These are phyloP conservation scores for Nematolebias whitei DNA, from an alignment of 2,113 vertebrate genomes.

Conservation along the genomic window DNA sequence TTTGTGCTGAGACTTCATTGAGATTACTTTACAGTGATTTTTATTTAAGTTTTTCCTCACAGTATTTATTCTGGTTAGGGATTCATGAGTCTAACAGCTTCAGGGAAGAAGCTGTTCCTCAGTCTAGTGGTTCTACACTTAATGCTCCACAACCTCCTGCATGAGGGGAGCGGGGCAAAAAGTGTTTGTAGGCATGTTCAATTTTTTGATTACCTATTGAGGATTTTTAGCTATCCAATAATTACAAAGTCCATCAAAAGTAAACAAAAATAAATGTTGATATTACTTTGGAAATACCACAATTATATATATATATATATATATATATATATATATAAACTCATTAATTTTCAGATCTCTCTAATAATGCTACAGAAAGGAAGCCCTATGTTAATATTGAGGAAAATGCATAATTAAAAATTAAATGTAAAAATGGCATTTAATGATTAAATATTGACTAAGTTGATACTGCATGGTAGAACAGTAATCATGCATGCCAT, in stretches of 20 bases:
- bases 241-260: constrained; percentile 23
- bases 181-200: not conserved
- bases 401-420: constrained; percentile 24
- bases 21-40: too few species aligned
- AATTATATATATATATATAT: too few species aligned
- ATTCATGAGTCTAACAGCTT: too few species aligned
- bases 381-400: constrained; percentile 17
- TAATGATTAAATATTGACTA: constrained; percentile 49
- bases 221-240: not conserved
- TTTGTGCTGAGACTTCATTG: too few species aligned
- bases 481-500: constrained; percentile 19
- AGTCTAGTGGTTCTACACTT: too few species aligned
- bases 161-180: too few species aligned
- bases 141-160: too few species aligned
- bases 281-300: not conserved
- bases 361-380: not conserved
- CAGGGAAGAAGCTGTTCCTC: too few species aligned
- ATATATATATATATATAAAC: constrained; percentile 23
- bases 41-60: too few species aligned
- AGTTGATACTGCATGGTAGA: constrained; percentile 15
- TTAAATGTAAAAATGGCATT: constrained; percentile 25
- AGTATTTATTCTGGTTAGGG: too few species aligned
- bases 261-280: not conserved
- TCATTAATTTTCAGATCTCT: constrained; percentile 24
- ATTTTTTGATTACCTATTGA: constrained; percentile 1